phyloP scores from a whole-genome alignment of 1,140 invertebrate genomes.

The Anastatus disparis region DNA sequence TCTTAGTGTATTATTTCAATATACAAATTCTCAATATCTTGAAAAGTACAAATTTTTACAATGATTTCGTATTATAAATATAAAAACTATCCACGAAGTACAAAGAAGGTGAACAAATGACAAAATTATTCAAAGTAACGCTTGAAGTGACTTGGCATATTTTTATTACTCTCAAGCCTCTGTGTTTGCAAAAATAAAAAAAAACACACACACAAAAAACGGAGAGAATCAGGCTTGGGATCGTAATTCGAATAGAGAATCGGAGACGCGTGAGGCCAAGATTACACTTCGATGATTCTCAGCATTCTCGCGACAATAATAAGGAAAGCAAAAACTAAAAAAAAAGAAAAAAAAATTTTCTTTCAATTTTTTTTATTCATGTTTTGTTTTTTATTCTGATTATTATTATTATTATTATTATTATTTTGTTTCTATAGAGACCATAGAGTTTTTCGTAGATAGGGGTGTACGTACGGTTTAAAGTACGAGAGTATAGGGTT shows the following conservation, averaged over 20 bases:
- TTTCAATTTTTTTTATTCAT: neutral
- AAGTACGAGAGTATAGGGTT: neutral
- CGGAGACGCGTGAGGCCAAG: constrained; percentile 5
- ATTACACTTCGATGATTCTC: neutral
- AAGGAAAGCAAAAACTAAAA: constrained; percentile 4
- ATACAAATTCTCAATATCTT: no score
- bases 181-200: neutral
- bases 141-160: neutral
- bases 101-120: no score
- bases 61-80: no score
- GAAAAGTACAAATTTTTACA: no score
- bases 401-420: neutral
- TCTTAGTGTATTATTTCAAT: no score
- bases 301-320: neutral
- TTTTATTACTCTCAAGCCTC: neutral
- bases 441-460: neutral
- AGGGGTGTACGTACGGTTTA: neutral
- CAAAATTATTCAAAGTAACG: neutral
- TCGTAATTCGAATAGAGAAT: constrained; percentile 22
- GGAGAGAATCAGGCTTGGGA: no score
- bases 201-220: neutral
- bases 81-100: no score
- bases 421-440: neutral
- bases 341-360: constrained; percentile 5
- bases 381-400: neutral